phyloP scores from a whole-genome alignment of 2,888 invertebrate genomes.

The Microplitis manilae region DNA sequence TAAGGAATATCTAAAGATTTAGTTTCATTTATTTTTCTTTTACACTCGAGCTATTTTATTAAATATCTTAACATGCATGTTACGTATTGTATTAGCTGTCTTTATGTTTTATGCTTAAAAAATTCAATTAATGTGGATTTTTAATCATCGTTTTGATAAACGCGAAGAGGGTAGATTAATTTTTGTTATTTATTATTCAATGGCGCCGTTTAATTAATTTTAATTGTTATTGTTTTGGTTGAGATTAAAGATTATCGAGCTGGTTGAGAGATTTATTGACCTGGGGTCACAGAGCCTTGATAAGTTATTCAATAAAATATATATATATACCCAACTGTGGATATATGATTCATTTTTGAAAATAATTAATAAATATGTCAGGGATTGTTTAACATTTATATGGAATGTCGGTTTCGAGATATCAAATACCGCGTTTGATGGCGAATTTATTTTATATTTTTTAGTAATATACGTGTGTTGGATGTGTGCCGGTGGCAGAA shows the following conservation, averaged over 20 bases:
- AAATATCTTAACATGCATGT: neutral
- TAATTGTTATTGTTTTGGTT: neutral
- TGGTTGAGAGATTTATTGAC: neutral
- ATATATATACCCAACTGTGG: neutral
- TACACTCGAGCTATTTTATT: neutral
- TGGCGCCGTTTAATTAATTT: neutral
- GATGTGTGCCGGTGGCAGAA: neutral
- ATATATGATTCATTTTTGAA: neutral
- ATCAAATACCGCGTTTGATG: neutral
- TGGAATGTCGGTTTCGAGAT: neutral
- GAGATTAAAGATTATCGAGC: neutral
- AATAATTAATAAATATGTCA: neutral
- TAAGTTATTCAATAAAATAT: neutral
- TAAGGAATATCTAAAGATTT: neutral
- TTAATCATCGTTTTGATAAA: neutral
- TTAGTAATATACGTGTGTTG: neutral
- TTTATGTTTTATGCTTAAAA: neutral
- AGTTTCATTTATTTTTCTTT: slow-evolving; percentile 7
- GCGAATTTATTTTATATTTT: neutral
- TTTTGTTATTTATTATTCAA: neutral
- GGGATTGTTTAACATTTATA: neutral
- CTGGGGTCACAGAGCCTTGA: neutral
- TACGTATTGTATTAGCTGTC: neutral
- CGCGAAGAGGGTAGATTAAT: neutral
- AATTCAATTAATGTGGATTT: neutral